Percentiles rank a stretch among this genome's conserved stretches.
These are phyloP conservation scores for Thrips palmi DNA, from an alignment of 1,140 invertebrate genomes.

Conservation along the genomic window DNA sequence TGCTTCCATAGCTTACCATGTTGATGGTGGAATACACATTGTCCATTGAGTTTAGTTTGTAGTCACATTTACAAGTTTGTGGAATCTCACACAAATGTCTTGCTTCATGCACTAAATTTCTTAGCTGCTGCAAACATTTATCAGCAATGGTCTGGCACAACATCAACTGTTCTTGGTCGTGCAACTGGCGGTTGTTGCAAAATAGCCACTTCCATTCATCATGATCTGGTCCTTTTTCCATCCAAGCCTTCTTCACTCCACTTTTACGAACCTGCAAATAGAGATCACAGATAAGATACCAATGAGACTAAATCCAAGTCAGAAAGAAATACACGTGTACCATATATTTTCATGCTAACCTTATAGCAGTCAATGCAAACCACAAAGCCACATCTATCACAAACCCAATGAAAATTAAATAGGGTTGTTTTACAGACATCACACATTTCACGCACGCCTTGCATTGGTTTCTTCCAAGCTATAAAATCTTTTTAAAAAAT, in stretches of 20 bases:
- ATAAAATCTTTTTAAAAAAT: conserved; percentile 18
- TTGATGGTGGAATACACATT: no score
- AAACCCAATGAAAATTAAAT: conserved; percentile 48
- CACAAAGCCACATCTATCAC: conserved; percentile 43
- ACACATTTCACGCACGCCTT: conserved; percentile 43
- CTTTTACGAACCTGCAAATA: conserved; percentile 18
- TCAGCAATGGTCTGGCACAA: conserved; percentile 41
- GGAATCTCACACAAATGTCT: conserved; percentile 25
- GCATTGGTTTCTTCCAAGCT: conserved; percentile 39
- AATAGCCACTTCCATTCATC: conserved; percentile 27
- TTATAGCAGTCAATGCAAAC: conserved; percentile 44
- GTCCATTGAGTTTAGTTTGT: no score
- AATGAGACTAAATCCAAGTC: no score
- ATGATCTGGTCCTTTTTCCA: no score
- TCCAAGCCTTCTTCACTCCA: no score
- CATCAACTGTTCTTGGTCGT: conserved; percentile 35
- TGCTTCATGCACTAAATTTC: conserved; percentile 28
- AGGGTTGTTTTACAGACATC: conserved; percentile 46
- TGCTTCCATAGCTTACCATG: no score
- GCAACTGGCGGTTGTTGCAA: conserved; percentile 32
- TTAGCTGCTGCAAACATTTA: conserved; percentile 30
- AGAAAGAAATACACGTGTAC: no score
- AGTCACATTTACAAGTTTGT: no score
- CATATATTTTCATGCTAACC: no score
- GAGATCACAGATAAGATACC: background rate